Base-by-base conservation (phyloP, 2,113 vertebrate species). In the Pseudolaguvia tuberculata region DNA sequence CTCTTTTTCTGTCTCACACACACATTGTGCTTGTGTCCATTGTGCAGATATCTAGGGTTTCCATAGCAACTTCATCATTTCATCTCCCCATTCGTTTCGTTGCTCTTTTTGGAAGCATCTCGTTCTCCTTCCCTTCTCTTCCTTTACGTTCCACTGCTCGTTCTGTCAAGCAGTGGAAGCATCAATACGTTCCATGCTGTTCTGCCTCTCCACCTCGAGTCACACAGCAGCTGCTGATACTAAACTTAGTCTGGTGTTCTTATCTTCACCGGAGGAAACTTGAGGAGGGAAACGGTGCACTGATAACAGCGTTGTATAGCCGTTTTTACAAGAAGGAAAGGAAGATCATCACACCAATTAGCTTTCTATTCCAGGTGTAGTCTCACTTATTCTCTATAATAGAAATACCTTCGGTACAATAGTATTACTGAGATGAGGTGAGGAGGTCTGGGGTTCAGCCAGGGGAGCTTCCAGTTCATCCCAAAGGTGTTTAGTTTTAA, bases 11-110 rank as follows among this genome's bases (percentile, higher is more conserved):
- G n/a, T 68, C 69, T 55, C 62, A 15, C 70, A 80, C 74, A 80
- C 69, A 76, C 55, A 29, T 42, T 59, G 71, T 80, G 21, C 62
- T 77, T 31, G 78, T 71, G 47, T 72, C 47, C 69, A 72, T 17
- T 52, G 52, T 48, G 73, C 62, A 67, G 73, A 63, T 75, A 25
- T 80, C 79, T 77, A 73, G 62, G 56, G 75, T 77, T 80, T 57
- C 75, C 62, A 80, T 80, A 56, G 71, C 79, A 80, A 77, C 79
- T 18, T 21, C 63, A 80, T 39, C 68, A 76, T 67, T 76, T 48
- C 59, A 70, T 61, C 52, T 50, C 73, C 39, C 63, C 52, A 20
- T 47, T 27, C n/a, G 45, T 72, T 51, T 20, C 25, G 27, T 58
- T 71, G 27, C 17, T 15, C 39, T 80, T 81, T 77, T 75, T 72